phyloP scores from a whole-genome alignment of 2,888 invertebrate species.

The Aleiodes alternator region DNA sequence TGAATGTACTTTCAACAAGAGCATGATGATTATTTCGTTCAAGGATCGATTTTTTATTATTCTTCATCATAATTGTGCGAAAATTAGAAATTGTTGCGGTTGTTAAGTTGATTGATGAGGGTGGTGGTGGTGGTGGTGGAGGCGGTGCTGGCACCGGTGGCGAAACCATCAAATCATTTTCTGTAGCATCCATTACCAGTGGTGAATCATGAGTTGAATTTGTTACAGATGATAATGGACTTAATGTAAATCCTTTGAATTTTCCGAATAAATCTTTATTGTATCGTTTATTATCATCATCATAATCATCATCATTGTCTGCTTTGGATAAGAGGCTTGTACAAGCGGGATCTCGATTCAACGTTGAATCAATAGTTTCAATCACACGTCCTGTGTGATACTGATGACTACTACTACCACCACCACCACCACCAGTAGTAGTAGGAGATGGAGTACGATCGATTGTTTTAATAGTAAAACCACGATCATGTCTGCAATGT shows the following conservation, averaged over 20 bases:
- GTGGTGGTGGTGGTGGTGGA: no score
- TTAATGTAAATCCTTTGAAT: slow-evolving; percentile 89
- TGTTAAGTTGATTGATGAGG: slow-evolving; percentile 69
- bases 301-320: slow-evolving; percentile 54
- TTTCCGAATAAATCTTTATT: slow-evolving; percentile 86
- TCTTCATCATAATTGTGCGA: slow-evolving; percentile 72
- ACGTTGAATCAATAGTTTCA: slow-evolving; percentile 71
- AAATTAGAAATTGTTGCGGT: slow-evolving; percentile 83
- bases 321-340: slow-evolving; percentile 71
- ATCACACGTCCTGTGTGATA: slow-evolving; percentile 66
- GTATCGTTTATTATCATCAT: slow-evolving; percentile 71
- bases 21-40: slow-evolving; percentile 58
- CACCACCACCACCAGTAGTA: no score
- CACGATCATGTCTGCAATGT: slow-evolving; percentile 66
- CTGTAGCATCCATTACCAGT: slow-evolving; percentile 73
- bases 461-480: slow-evolving; percentile 70
- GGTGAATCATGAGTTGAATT: slow-evolving; percentile 52
- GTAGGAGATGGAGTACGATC: slow-evolving; percentile 61
- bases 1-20: slow-evolving; percentile 40
- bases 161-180: slow-evolving; percentile 76
- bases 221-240: slow-evolving; percentile 79
- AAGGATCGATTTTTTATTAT: slow-evolving; percentile 63
- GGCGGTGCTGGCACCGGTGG: slow-evolving; percentile 76
- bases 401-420: slow-evolving; percentile 22
- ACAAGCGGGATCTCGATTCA: slow-evolving; percentile 72